phyloP scores from a whole-genome alignment of 2,113 vertebrate species.

The Marmota monax region DNA sequence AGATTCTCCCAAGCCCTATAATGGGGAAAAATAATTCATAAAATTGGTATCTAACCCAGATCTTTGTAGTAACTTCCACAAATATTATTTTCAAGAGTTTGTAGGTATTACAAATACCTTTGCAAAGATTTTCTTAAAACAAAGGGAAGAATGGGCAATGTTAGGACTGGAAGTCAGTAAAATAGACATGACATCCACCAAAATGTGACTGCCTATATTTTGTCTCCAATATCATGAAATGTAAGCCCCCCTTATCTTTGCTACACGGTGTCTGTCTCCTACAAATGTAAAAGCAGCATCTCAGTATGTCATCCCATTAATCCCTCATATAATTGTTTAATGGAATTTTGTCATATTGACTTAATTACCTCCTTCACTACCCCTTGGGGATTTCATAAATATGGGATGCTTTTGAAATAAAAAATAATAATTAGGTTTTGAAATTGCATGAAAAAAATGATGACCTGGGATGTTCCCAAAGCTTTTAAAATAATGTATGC shows the following conservation, averaged over 20 bases:
- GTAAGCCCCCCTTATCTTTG: neutral
- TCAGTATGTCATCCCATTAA: constrained; percentile 4
- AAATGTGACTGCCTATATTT: neutral
- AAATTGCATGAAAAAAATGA: constrained; percentile 28
- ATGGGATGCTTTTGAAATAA: constrained; percentile 1
- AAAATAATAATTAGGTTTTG: constrained; percentile 29
- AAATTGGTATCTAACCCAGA: neutral
- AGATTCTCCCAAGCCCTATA: neutral
- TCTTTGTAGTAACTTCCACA: neutral
- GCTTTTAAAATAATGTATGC: neutral
- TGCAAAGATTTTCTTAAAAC: constrained; percentile 22
- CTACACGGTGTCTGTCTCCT: neutral
- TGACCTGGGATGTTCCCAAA: neutral
- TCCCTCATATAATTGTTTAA: neutral
- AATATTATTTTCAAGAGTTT: neutral
- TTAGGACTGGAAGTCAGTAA: neutral
- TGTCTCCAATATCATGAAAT: neutral
- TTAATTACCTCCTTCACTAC: constrained; percentile 48
- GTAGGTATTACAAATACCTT: neutral
- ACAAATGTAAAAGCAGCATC: neutral
- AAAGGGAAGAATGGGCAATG: neutral
- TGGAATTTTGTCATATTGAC: constrained; percentile 1
- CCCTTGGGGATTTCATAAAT: constrained; percentile 28
- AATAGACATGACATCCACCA: neutral
- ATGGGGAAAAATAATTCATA: neutral